These are phyloP conservation scores for Phrynosoma platyrhinos DNA, from an alignment of 2,113 vertebrate species.

Conservation along the genomic window DNA sequence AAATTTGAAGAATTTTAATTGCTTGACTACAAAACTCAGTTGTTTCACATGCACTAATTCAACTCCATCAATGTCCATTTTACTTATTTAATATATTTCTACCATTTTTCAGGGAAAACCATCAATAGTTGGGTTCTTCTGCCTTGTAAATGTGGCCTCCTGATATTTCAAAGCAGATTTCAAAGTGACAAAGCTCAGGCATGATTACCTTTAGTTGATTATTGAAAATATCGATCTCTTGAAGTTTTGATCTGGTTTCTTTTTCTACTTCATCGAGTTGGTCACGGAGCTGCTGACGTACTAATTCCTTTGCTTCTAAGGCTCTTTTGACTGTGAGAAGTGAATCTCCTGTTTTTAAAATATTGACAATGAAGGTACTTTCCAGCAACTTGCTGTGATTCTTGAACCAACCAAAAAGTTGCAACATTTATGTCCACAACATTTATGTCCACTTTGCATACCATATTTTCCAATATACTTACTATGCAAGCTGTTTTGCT, in stretches of 20 bases:
- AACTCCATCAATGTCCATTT: background rate
- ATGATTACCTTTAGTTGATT: conserved; percentile 93
- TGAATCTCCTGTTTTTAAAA: conserved; percentile 86
- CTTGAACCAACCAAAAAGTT: background rate
- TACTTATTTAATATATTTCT: background rate
- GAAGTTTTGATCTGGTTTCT: conserved; percentile 93
- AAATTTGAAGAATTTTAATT: background rate
- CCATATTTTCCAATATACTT: conserved; percentile 69
- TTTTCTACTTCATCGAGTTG: conserved; percentile 94
- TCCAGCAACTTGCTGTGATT: background rate
- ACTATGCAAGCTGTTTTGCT: conserved; percentile 96
- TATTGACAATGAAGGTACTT: conserved; percentile 28
- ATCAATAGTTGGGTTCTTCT: background rate
- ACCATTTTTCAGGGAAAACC: background rate
- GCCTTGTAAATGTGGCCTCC: background rate
- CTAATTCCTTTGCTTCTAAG: conserved; percentile 90
- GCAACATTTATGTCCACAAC: accelerated
- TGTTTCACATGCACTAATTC: background rate
- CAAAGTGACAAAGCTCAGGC: background rate
- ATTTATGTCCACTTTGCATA: accelerated
- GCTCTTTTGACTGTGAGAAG: conserved; percentile 92
- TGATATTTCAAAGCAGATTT: background rate
- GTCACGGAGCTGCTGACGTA: conserved; percentile 89
- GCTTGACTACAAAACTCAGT: background rate
- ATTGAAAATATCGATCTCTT: conserved; percentile 97